Conservation (phyloP, 2,888 invertebrate genomes). For the Diplolepis rosae region DNA sequence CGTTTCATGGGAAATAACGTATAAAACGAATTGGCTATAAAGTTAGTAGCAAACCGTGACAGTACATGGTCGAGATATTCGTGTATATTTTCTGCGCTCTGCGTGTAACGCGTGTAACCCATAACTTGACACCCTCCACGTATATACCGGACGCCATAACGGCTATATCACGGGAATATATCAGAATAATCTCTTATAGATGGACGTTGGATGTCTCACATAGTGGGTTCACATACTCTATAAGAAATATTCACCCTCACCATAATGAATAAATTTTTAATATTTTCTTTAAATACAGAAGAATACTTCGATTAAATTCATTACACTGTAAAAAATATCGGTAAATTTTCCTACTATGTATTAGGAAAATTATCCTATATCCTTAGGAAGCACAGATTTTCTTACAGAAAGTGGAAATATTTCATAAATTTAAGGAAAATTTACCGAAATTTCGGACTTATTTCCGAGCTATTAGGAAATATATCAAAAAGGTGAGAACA, state of each 20-base stretch:
- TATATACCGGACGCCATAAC: slow-evolving; percentile 52
- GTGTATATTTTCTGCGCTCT: slow-evolving; percentile 51
- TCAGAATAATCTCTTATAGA: slow-evolving; percentile 62
- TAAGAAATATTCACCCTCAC: slow-evolving; percentile 42
- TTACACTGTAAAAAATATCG: too few relatives aligned
- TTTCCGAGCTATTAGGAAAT: too few relatives aligned
- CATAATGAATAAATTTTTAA: background rate
- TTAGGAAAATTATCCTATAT: too few relatives aligned
- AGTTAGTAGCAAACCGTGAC: slow-evolving; percentile 57
- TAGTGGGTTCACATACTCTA: slow-evolving; percentile 40
- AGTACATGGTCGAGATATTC: slow-evolving; percentile 55
- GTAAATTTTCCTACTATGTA: too few relatives aligned
- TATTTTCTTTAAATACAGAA: too few relatives aligned
- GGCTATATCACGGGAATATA: slow-evolving; percentile 55
- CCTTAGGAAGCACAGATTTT: too few relatives aligned
- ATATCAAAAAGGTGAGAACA: too few relatives aligned
- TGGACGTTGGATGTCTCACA: slow-evolving; percentile 44
- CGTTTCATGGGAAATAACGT: slow-evolving; percentile 67
- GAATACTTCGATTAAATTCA: too few relatives aligned
- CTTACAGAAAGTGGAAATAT: too few relatives aligned
- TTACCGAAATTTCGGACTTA: too few relatives aligned
- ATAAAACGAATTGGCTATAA: slow-evolving; percentile 72
- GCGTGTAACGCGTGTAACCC: slow-evolving; percentile 59
- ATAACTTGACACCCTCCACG: slow-evolving; percentile 64
- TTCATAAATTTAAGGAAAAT: too few relatives aligned